Evolutionary conservation across 2,888 invertebrate species (phyloP).

Genomic region (Tubulanus polymorphus): DNA sequence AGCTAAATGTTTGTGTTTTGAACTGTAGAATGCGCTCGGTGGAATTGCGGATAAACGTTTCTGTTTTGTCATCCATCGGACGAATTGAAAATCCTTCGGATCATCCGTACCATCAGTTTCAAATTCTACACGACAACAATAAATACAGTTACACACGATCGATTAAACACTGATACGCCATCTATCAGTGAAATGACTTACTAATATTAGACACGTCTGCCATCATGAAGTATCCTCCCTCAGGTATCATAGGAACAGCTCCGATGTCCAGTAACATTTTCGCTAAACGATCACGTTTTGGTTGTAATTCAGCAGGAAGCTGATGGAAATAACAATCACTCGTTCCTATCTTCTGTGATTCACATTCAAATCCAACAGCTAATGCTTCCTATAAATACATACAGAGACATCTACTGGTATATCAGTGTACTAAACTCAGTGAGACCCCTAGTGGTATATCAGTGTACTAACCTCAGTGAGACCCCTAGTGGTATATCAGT

Average conservation of each 20-base stretch:
- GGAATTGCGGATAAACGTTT: constrained; percentile 90
- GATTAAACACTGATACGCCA: no score
- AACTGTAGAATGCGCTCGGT: constrained; percentile 86
- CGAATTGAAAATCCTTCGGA: constrained; percentile 78
- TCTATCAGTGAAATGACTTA: no score
- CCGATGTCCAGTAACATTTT: constrained; percentile 64
- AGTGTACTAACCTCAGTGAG: no score
- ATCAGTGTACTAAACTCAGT: no score
- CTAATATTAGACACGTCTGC: constrained; percentile 74
- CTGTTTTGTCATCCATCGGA: constrained; percentile 86
- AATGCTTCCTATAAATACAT: constrained; percentile 72
- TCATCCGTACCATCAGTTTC: constrained; percentile 40
- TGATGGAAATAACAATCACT: constrained; percentile 80
- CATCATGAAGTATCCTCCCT: constrained; percentile 96
- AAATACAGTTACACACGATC: no score
- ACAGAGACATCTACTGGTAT: neutral
- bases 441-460: no score
- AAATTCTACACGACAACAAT: neutral
- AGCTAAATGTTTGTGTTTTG: constrained; percentile 71
- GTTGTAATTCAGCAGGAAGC: constrained; percentile 69
- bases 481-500: no score
- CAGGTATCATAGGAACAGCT: constrained; percentile 86
- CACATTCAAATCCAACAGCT: constrained; percentile 82
- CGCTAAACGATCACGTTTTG: constrained; percentile 45
- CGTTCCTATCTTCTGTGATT: constrained; percentile 66